Evolutionary conservation across 2,888 invertebrate genomes (phyloP), one percentile per base, ranked within the genome.

Genomic region (Amorpha juglandis): DNA sequence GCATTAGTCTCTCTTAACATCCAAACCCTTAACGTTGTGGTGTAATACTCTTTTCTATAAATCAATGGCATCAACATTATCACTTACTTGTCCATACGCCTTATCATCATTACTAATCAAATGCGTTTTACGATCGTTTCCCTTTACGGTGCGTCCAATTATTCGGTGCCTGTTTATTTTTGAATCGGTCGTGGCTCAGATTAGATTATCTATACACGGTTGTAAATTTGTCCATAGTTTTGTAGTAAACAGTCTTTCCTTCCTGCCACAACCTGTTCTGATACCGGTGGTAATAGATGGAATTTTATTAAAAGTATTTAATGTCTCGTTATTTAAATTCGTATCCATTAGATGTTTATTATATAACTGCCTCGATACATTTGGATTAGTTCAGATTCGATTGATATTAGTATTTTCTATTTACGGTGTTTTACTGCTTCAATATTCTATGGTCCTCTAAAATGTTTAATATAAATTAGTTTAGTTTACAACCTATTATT

Each of bases 51-150:
- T 19, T 11, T 12, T 33, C 45, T 35, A 58, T 64, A 58, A 58
- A 65, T 67, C 70, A 69, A 68, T 63, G 62, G 63, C 64, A 69
- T 52, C 67, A 68, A 70, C 69, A 65, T 66, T 72, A 72, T 75
- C 76, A 68, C 68, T 68, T 67, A 68, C 55, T 47, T 35, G 72
- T 71, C 68, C 67, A 63, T 67, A 42, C 68, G 52, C 64, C 67
- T 70, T 71, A 77, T 74, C 70, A 69, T 63, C 58, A 68, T 71
- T 72, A 72, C 70, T 70, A 67, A 69, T 65, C 53, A 66, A 63
- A 62, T 50, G 63, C 62, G 67, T 72, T 74, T 74, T 74, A 77
- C 72, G 76, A 74, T 55, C 73, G 55, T 58, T 68, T 42, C 55
- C 68, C 70, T 70, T 74, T 71, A 71, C 69, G 67, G 38, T 50